Evolutionary conservation across 2,797 vertebrate genomes (phyloP), one percentile per base, ranked within the genome.

Genomic region (Tauraco hartlaubi): DNA sequence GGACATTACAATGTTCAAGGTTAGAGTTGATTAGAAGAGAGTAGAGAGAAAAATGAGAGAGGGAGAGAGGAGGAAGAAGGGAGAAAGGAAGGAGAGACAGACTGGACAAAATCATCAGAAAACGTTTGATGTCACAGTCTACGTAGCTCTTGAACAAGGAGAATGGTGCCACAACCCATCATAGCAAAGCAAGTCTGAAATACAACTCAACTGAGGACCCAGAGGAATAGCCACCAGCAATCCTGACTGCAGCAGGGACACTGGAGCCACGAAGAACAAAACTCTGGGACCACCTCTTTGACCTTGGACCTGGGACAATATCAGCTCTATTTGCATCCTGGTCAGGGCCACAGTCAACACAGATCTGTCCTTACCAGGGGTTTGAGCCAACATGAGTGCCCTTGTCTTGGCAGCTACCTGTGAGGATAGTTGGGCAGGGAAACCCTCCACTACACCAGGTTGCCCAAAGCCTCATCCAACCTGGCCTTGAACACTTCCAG

Each of bases 331-430:
- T 75, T 25, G 15, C 22, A 15, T 11, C 2, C 5, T 46, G 12
- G 26, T 69, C 54, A 25, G 26, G 12, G 11, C 10, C 1, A 0
- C 1, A 3, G 11, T 35, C 9, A 59, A 9, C 9, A 43, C 2
- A 9, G 29, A 59, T 8, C 3, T 4, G 18, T 26, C 8, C 46
- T 56, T 69, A 48, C 2, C 7, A 66, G n/a, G 54, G 8, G 1
- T 26, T 19, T 63, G 11, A 46, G 5, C 18, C 17, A 54, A 31
- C 4, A 8, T 3, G 8, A 41, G 2, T 46, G 7, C 0, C 13
- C 22, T 69, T 21, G 9, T 31, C 18, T 44, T 35, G 55, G 25
- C 43, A 69, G 14, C 4, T 58, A 11, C 12, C 23, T 25, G 6
- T 0, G 0, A 49, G 43, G 15, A 44, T 4, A 35, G 35, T 35